Base-by-base conservation (phyloP, 92 coral and sea anemone genomes). In the Isaurus tuberculatus region DNA sequence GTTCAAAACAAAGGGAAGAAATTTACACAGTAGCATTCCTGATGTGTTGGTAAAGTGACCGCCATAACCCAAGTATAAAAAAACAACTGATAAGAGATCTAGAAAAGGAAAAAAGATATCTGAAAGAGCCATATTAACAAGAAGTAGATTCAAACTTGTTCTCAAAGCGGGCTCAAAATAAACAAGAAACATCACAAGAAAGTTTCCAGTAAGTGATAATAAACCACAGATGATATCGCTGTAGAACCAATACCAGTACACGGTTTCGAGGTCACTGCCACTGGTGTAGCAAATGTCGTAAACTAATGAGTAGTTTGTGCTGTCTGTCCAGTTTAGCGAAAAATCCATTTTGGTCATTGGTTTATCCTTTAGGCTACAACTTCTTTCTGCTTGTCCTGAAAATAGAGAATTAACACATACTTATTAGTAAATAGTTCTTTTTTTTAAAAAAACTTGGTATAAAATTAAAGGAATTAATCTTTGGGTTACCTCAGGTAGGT, bases 51-150 rank as follows among this genome's bases (percentile, higher is more conserved):
- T 9, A 5, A 75, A 46, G 29, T 7, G 32, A 0, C 48, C 80
- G 31, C 66, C 66, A 30, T 17, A 29, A 57, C 66, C 80, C 46
- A 53, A 29, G 8, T 73, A 3, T n/a, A 75, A 10, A 28, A 75
- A 31, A 25, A 57, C 13, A 1, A 55, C 46, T n/a, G 19, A 46
- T 19, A 75, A 7, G 30, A 55, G 48, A 53, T 75, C 44, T 51
- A 75, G 80, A 51, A n/a, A 75, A 32, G 80, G 67, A 11, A 75
- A 8, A 14, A 75, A 13, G 25, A 33, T 37, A 33, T 75, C 80
- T 49, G 80, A 75, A 43, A 75, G 26, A 31, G 80, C 60, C 80
- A 75, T 75, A 33, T 75, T 75, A 14, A 75, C 69, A 37, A 73
- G 5, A 31, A 73, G 42, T 20, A 73, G 15, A 31, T 73, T 73